phyloP scores from a whole-genome alignment of 1,140 invertebrate genomes.

The Fopius arisanus region DNA sequence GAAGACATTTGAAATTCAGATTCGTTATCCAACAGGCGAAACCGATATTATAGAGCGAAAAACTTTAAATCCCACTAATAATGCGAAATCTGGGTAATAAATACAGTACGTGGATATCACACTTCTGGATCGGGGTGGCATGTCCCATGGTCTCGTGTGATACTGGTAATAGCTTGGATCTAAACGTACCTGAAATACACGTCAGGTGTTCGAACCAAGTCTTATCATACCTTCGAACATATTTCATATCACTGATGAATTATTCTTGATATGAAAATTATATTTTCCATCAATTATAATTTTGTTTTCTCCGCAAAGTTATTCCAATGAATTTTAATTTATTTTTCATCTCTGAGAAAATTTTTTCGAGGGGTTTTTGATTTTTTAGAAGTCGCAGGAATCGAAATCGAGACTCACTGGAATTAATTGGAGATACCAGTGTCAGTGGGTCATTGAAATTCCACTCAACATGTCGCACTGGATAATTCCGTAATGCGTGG shows the following conservation, averaged over 20 bases:
- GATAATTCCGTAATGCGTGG: slow-evolving; percentile 1
- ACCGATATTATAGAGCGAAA: slow-evolving; percentile 53
- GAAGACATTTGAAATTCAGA: not conserved
- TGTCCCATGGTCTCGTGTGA: slow-evolving; percentile 61
- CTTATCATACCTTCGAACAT: slow-evolving; percentile 24
- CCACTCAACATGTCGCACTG: not conserved
- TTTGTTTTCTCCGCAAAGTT: too few species aligned
- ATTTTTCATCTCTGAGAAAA: too few species aligned
- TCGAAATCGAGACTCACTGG: not conserved
- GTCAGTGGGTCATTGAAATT: slow-evolving; percentile 24
- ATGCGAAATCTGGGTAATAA: slow-evolving; percentile 62
- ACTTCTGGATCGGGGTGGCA: slow-evolving; percentile 54
- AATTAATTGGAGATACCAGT: not conserved
- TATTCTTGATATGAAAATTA: too few species aligned
- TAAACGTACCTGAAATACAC: slow-evolving; percentile 16
- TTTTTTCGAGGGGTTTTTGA: not conserved
- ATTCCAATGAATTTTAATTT: too few species aligned
- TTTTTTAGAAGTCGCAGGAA: not conserved
- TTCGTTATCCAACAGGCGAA: not conserved
- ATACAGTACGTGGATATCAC: slow-evolving; percentile 56
- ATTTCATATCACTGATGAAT: not conserved
- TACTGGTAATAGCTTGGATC: slow-evolving; percentile 39
- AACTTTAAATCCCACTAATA: slow-evolving; percentile 60
- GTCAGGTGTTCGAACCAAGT: slow-evolving; percentile 27
- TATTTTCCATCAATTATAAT: too few species aligned